Evolutionary conservation across 1,140 invertebrate genomes (phyloP), one percentile per base, ranked within the genome.

Genomic region (Hycleus cichorii): DNA sequence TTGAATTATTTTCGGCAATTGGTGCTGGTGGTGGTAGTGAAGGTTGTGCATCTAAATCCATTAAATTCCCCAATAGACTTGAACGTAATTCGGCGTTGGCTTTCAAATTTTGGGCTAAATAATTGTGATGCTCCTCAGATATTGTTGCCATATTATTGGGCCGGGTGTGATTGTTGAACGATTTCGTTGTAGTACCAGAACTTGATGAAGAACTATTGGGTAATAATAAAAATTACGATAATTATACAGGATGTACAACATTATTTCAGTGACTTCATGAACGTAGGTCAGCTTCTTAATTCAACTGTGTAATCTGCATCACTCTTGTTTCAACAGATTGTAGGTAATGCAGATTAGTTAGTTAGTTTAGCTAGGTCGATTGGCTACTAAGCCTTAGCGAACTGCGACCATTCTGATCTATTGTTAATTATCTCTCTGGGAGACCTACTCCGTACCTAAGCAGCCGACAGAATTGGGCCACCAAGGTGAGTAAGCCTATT

Each of bases 71-170:
- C 49, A 65, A 50, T 7, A 66, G 39, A 55, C 66, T 72, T 24
- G 64, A 62, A 18, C 70, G 58, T 18, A 72, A 49, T 4, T 63
- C 68, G 24, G 66, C 71, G 45, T 72, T 74, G 0, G 68, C 70
- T 59, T 64, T 67, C 27, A 69, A 54, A 58, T 72, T 72, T 59
- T 72, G 68, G 26, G 66, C 69, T 24, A 72, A 59, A 55, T 68
- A 66, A 49, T 59, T 70, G 46, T 63, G 65, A 48, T 67, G 64
- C 51, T 67, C 63, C 46, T 69, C 69, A 27, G 60, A 64, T 50
- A 66, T 71, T 32, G 53, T 67, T 47, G 47, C 58, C 58, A 65
- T 65, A 58, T 59, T 67, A 43, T 57, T 63, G 26, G 47, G 46
- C n/a, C 56, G 55, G 2, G 59, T 62, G 5, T 67, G 54, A 18